Evolutionary conservation across 2,797 vertebrate genomes (phyloP), one percentile per base, ranked within the genome.

Genomic region (Cynopterus sphinx): DNA sequence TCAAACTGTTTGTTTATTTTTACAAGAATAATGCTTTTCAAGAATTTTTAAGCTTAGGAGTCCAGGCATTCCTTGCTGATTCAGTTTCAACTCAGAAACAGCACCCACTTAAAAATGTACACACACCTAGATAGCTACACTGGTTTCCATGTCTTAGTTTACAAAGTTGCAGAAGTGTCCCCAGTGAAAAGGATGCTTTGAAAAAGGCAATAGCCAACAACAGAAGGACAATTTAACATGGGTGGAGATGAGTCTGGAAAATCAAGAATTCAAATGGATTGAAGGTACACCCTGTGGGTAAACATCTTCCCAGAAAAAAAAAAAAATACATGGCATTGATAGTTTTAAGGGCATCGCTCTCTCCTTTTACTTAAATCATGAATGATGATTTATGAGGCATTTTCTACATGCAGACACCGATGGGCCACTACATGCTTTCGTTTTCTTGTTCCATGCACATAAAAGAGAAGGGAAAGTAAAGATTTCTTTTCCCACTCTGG

Each of bases 341-440:
- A 19, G 17, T 78, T 39, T 79, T 74, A 4, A n/a, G 19, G 43
- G 10, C 43, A 26, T 12, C 28, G 15, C 36, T 1, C 22, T 31
- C 41, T 19, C n/a, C 55, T 89, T 79, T 57, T 61, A 74, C 43
- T 46, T 49, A 67, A 92, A 49, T 79, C 11, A 46, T 4, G 31
- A 85, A 85, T 85, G 82, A 95, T 91, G 91, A 43, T 81, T 89
- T 89, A 91, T 21, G 67, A 65, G 16, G n/a, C 51, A 39, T 59
- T 71, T n/a, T 53, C 17, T 41, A 49, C 41, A 31, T 5, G 7
- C 36, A 24, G 49, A 68, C 83, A 55, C 39, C 71, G 41, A 59
- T 7, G 31, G 67, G 53, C 22, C 24, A 73, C 15, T 31, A n/a
- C 41, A 57, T 17, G n/a, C 24, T 55, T 89, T 87, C 41, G 31